Evolutionary conservation across 2,888 invertebrate species (phyloP), one percentile per base, ranked within the genome.

Genomic region (Ophion slaviceki): DNA sequence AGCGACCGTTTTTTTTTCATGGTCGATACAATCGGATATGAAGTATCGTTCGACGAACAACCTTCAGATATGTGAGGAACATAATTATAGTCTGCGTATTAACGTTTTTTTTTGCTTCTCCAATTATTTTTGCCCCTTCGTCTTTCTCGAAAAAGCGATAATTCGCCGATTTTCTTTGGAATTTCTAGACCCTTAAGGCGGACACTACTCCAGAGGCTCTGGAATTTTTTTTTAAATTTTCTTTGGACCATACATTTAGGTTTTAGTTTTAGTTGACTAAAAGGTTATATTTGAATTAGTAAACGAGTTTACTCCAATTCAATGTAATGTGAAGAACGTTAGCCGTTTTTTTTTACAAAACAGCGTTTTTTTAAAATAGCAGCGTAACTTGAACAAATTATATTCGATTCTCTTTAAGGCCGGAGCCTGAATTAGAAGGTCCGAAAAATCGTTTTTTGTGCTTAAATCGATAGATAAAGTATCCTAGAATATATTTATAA

Each of bases 31-130:
- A 53, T 14, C 53, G 53, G 53, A 14, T 17, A 14, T 53, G 47
- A 70, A 70, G 40, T 70, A 79, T 70, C 62, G n/a, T 72, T 80
- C 57, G 53, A 72, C 75, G 59, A 80, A 85, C 76, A 80, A 86
- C 79, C 82, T 78, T 61, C 68, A 77, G 72, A 86, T 78, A 80
- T 83, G 64, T 62, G 75, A 77, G 85, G 82, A 85, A 83, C 80
- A 84, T 86, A n/a, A 80, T 86, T 72, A 85, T 67, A 83, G 71
- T 67, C 66, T 86, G 76, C 67, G 76, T 80, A 64, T 36, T 72
- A 47, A 64, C 11, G 40, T 62, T 66, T n/a, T 32, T 40, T 61
- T 20, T 24, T 66, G 40, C 24, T 57, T 53, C 71, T 57, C 57
- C 59, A 20, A 70, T 57, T 78, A 40, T 61, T 74, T 66, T 68